These are phyloP conservation scores for Otus sunia DNA, from an alignment of 2,113 vertebrate species.

Conservation along the genomic window DNA sequence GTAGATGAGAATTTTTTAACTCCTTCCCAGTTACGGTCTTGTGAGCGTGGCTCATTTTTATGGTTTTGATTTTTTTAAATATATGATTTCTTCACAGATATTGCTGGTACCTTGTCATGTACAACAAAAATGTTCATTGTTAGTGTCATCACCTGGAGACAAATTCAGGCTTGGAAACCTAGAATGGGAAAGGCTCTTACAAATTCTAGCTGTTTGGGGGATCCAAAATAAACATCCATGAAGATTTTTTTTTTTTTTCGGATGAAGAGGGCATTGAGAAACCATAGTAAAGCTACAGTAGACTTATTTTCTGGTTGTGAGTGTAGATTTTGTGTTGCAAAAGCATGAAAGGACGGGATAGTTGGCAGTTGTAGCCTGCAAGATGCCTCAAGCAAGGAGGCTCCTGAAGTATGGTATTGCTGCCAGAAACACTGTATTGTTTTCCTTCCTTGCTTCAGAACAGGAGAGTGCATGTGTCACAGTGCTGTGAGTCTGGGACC, in stretches of 20 bases:
- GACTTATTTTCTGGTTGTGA: not conserved
- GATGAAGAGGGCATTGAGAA: not conserved
- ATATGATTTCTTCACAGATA: not conserved
- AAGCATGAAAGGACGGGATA: not conserved
- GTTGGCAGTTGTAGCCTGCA: not conserved
- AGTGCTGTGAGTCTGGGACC: not conserved
- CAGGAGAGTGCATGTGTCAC: fast-evolving
- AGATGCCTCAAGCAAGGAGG: fast-evolving
- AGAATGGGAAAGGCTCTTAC: not conserved
- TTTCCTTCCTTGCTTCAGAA: not conserved
- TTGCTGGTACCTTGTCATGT: not conserved
- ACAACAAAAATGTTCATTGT: not conserved
- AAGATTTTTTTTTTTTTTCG: not conserved
- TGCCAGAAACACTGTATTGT: not conserved
- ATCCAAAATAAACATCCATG: not conserved
- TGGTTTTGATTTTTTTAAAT: not conserved
- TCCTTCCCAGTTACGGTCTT: not conserved
- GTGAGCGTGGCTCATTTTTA: not conserved
- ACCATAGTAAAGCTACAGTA: not conserved
- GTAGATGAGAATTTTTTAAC: not conserved
- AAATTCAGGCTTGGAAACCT: not conserved
- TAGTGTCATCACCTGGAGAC: not conserved
- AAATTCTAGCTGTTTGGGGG: not conserved
- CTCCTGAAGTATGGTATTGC: not conserved
- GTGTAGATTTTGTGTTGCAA: not conserved